Percentiles rank a stretch among this genome's conserved stretches.
Evolutionary conservation across 2,797 vertebrate genomes (phyloP).

Genomic region (Lindbergichthys nudifrons): DNA sequence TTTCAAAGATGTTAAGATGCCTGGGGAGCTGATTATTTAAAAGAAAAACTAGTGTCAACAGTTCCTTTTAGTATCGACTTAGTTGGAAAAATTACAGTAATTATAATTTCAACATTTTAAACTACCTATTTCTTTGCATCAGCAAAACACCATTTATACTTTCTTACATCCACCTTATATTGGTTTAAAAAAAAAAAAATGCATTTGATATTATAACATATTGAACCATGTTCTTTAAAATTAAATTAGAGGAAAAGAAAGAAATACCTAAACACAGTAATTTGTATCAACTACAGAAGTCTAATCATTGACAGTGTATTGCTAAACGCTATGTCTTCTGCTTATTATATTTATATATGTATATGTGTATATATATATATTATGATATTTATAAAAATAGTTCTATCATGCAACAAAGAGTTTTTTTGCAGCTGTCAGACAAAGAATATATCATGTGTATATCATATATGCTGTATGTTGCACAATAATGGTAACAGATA

Average conservation of each 20-base stretch:
- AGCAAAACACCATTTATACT: not conserved
- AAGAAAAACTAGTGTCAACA: not conserved
- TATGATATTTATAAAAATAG: too few species aligned
- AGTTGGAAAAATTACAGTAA: not conserved
- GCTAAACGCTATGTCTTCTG: not conserved
- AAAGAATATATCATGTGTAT: not conserved
- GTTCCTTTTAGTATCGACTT: not conserved
- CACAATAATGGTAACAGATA: not conserved
- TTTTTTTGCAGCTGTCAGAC: not conserved
- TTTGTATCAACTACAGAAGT: not conserved
- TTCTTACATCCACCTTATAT: too few species aligned
- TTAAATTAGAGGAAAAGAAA: not conserved
- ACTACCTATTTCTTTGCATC: not conserved
- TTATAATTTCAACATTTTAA: not conserved
- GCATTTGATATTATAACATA: too few species aligned
- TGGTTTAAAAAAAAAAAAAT: too few species aligned
- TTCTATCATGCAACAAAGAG: not conserved
- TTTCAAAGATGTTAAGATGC: not conserved
- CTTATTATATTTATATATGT: not conserved
- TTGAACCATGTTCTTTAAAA: too few species aligned
- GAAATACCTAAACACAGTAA: not conserved
- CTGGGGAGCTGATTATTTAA: not conserved
- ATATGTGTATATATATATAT: too few species aligned
- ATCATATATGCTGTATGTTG: not conserved
- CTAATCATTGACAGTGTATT: not conserved